phyloP scores from a whole-genome alignment of 2,113 vertebrate genomes.

The Diglossa brunneiventris region DNA sequence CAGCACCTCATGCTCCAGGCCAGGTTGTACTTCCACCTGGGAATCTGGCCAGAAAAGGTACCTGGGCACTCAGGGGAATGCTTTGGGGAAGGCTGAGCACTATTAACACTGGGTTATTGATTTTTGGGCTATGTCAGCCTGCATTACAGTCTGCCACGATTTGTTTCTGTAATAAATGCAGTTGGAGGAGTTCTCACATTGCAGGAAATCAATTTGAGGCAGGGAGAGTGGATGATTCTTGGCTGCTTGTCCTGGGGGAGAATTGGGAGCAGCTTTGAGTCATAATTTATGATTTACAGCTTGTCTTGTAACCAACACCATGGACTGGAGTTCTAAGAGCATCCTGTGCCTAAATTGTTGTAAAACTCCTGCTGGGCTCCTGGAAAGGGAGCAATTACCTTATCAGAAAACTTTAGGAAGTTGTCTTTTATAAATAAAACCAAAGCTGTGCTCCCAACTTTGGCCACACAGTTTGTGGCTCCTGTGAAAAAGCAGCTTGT shows the following conservation, averaged over 20 bases:
- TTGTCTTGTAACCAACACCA: not conserved
- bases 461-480: not conserved
- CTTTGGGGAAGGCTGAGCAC: not conserved
- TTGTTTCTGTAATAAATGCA: not conserved
- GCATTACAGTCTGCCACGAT: not conserved
- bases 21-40: conserved; percentile 95
- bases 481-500: not conserved
- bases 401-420: not conserved
- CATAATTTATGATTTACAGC: not conserved
- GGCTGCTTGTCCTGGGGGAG: not conserved
- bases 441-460: not conserved
- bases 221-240: not conserved
- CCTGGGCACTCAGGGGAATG: conserved; percentile 12
- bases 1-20: conserved; percentile 95
- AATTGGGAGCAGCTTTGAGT: not conserved
- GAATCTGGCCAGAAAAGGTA: conserved; percentile 99
- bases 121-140: not conserved
- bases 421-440: not conserved
- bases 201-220: not conserved
- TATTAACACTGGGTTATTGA: not conserved
- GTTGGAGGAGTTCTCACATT: not conserved
- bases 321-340: not conserved
- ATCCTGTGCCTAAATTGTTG: not conserved
- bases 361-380: not conserved
- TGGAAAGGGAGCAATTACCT: not conserved